phyloP scores from a whole-genome alignment of 2,888 invertebrate genomes.

The Conus canariensis region DNA sequence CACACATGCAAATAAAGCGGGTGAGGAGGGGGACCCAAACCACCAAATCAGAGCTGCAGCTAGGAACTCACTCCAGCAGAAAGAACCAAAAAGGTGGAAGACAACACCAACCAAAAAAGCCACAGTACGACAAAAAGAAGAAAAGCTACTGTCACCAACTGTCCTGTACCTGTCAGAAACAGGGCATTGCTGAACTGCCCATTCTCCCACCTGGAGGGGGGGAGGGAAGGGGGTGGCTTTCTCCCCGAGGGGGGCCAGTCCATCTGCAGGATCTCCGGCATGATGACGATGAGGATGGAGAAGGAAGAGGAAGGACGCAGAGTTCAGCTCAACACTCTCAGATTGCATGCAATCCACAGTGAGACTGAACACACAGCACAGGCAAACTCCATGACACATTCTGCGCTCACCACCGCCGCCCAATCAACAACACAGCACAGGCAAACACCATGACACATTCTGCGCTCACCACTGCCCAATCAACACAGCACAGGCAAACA shows the following conservation, averaged over 20 bases:
- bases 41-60: too few species aligned
- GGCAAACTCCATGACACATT: not conserved
- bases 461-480: not conserved
- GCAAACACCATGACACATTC: not conserved
- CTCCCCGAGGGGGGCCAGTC: slow-evolving; percentile 11
- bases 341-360: not conserved
- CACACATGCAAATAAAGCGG: too few species aligned
- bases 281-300: not conserved
- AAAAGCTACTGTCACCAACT: not conserved
- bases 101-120: not conserved
- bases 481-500: too few species aligned
- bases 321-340: not conserved
- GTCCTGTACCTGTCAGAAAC: slow-evolving; percentile 19
- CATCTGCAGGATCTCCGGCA: slow-evolving; percentile 8
- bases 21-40: too few species aligned
- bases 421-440: not conserved
- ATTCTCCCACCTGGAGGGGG: slow-evolving; percentile 10
- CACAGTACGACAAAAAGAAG: not conserved
- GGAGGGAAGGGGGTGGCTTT: slow-evolving; percentile 22
- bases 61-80: not conserved
- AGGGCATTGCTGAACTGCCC: slow-evolving; percentile 14
- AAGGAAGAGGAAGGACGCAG: too few species aligned
- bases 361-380: not conserved
- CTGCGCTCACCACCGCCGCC: not conserved
- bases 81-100: not conserved